Evolutionary conservation across 1,140 invertebrate genomes (phyloP).

Genomic region (Akabosia matsudoensis): DNA sequence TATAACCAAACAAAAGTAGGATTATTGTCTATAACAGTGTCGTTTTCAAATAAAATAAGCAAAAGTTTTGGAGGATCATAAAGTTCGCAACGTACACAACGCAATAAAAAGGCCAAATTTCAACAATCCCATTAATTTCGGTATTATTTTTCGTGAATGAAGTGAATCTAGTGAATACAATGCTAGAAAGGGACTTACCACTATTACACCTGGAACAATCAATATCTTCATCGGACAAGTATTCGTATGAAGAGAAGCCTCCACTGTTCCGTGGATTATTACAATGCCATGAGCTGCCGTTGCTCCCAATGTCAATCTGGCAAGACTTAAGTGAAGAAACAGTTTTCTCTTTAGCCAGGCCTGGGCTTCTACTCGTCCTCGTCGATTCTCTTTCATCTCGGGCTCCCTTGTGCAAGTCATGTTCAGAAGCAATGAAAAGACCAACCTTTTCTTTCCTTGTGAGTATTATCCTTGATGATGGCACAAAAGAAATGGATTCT

Average conservation of each 20-base stretch:
- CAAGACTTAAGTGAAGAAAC: not conserved
- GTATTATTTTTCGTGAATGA: no score
- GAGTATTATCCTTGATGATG: not conserved
- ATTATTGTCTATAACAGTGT: no score
- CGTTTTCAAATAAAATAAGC: no score
- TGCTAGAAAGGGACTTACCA: not conserved
- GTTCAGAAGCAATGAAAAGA: no score
- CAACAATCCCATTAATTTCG: no score
- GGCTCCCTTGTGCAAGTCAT: no score
- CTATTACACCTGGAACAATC: not conserved
- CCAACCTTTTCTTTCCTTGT: not conserved
- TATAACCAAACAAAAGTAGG: no score
- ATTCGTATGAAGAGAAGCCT: not conserved
- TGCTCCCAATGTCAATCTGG: not conserved
- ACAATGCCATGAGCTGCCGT: conserved; percentile 1
- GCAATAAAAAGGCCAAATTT: no score
- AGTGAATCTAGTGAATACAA: no score
- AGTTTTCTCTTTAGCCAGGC: no score
- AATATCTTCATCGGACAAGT: not conserved
- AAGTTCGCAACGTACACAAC: no score
- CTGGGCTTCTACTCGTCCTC: not conserved
- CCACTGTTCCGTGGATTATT: not conserved
- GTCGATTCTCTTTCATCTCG: not conserved
- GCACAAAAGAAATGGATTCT: not conserved
- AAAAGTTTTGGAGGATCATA: no score